Evolutionary conservation across 64 coral and sea anemone genomes (phyloP), one percentile per base, ranked within the genome.

Genomic region (Trachythela sp.): DNA sequence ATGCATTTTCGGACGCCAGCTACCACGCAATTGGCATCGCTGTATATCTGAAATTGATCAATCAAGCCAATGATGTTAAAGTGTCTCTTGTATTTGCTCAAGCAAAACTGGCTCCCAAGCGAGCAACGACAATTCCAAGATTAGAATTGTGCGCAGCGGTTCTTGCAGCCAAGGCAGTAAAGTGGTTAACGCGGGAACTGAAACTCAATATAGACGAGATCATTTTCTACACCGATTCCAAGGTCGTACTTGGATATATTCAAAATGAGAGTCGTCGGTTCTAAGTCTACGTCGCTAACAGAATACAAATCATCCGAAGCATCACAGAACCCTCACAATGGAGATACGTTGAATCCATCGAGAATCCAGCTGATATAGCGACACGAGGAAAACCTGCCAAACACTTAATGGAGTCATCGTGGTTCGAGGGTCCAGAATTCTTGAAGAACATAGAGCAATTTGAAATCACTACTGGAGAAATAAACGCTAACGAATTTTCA

Each of bases 161-260:
- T 14, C 59, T 68, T 4, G 20, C 30, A 68, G 59, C 30, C 42
- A 40, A 48, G 18, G 84, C 84, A 45, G 84, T 43, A 6, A 86
- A 30, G 8, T 48, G 48, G 48, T 1, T 86, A 29, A 48, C 18
- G 38, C 9, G 48, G 31, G 84, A 86, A 86, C 36, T 86, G 1
- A 48, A 43, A 26, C 39, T 86, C 11, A 1, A 11, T 1, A 49
- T 86, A 2, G 34, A 86, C 43, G 10, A 37, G 4, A 30, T 45
- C 43, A 20, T 31, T 18, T 43, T 45, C 43, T 86, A 86, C 39
- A 86, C 84, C 20, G 84, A 86, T 30, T 86, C 84, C 84, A 86
- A 37, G 20, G 84, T 86, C 18, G 39, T 37, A 34, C 84, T 86
- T 20, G 84, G 84, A 13, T 86, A 86, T 40, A 40, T 86, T 43